Evolutionary conservation across 2,888 invertebrate genomes (phyloP).

Genomic region (Rhingia rostrata): DNA sequence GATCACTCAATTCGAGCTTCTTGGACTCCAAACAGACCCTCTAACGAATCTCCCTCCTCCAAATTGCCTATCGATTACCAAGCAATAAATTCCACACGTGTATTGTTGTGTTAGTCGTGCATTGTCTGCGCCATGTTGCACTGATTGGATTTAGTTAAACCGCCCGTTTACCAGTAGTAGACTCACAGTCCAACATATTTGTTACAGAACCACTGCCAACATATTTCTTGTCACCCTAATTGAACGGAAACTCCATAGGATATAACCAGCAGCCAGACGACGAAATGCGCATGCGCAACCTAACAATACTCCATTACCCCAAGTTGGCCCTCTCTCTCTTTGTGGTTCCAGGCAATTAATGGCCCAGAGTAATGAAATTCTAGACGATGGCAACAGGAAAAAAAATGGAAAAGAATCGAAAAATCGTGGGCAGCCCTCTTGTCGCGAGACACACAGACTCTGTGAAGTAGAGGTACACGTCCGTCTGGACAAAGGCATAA

Average conservation of each 20-base stretch:
- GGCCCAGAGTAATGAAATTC: conserved; percentile 65
- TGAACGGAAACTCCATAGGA: conserved; percentile 66
- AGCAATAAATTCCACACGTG: conserved; percentile 73
- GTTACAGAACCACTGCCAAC: conserved; percentile 63
- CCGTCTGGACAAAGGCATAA: conserved; percentile 67
- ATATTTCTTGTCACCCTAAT: conserved; percentile 75
- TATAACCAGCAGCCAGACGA: conserved; percentile 24
- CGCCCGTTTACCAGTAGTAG: conserved; percentile 58
- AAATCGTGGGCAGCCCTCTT: conserved; percentile 69
- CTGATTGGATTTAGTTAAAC: conserved; percentile 67
- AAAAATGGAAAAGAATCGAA: conserved; percentile 32
- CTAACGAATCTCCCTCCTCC: conserved; percentile 52
- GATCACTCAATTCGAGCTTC: conserved; percentile 70
- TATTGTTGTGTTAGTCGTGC: conserved; percentile 71
- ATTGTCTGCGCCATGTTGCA: conserved; percentile 37
- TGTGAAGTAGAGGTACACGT: conserved; percentile 35
- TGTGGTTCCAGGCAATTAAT: conserved; percentile 58
- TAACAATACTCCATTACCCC: conserved; percentile 18
- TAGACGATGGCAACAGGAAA: conserved; percentile 21
- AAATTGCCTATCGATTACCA: conserved; percentile 72
- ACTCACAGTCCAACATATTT: conserved; percentile 37
- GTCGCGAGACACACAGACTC: conserved; percentile 1
- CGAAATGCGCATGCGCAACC: conserved; percentile 53
- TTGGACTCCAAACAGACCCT: conserved; percentile 14
- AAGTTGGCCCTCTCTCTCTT: conserved; percentile 3